Evolutionary conservation across 2,797 vertebrate species (phyloP), one percentile per base, ranked within the genome.

Genomic region (Vipera latastei): DNA sequence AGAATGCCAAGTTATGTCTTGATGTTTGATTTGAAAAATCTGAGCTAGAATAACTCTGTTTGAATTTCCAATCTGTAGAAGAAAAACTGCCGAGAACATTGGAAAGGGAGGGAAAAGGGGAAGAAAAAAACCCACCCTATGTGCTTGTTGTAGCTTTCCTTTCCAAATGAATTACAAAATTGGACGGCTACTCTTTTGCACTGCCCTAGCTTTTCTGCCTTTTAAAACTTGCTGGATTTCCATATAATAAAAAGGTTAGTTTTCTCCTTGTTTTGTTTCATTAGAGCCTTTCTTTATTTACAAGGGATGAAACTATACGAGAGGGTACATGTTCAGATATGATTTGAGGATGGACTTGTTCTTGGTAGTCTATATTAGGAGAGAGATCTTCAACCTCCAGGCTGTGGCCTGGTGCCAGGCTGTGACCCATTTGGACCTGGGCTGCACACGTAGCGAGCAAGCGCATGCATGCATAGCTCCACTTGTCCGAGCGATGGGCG

Each of bases 21-120:
- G 32, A 53, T 94, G 56, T 94, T 95, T 94, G 93, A 90, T 86
- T 96, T 96, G 93, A 91, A 94, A 89, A 92, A 89, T 94, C 90
- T 94, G 69, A 92, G 87, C 18, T 91, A 48, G 51, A 94, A 53
- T 48, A 95, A 28, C 32, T 6, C 1, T n/a, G 18, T 78, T 92
- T 89, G 83, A 55, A 88, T 26, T 59, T 63, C 0, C 8, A 91
- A 91, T 93, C 38, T 85, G 32, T 22, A 18, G 22, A 2, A 1
- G 18, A 44, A 51, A 88, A 26, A 60, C 56, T 94, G 55, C 26
- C 1, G 86, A 65, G 26, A 86, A 14, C 6, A 7, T 53, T 13
- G 12, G 3, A 51, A 0, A 13, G 94, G 12, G 73, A 51, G 14
- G 91, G 88, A 0, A 0, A 48, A 6, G 3, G 8, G 28, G 1